Percentiles rank a stretch among this genome's conserved stretches.
phyloP scores from a whole-genome alignment of 2,888 invertebrate species.

The Palloptera scutellata region DNA sequence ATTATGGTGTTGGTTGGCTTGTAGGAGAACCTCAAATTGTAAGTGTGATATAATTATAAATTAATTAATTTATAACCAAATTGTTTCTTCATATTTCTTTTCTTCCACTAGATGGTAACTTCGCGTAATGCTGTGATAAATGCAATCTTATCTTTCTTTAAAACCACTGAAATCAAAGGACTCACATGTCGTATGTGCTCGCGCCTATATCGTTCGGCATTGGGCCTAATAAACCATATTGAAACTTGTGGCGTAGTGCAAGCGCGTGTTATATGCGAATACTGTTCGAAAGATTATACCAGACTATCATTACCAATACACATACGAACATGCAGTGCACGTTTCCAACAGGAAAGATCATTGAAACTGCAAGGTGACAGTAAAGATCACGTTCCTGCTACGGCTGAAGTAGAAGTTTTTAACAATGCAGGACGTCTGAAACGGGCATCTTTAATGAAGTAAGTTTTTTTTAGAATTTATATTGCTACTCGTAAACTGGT shows the following conservation, averaged over 20 bases:
- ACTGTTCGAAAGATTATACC: conserved; percentile 47
- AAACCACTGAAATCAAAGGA: conserved; percentile 35
- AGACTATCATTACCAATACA: conserved; percentile 42
- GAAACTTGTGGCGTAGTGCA: conserved; percentile 51
- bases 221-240: conserved; percentile 55
- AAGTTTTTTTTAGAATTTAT: conserved; percentile 15
- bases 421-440: conserved; percentile 57
- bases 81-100: not conserved
- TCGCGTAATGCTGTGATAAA: conserved; percentile 44
- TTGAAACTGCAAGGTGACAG: not conserved
- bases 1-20: conserved; percentile 62
- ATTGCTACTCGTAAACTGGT: no score
- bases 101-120: conserved; percentile 38
- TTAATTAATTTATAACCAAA: conserved; percentile 5
- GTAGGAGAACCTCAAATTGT: conserved; percentile 38
- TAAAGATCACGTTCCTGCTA: not conserved
- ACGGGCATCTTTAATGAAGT: conserved; percentile 57
- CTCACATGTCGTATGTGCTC: conserved; percentile 57
- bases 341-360: not conserved
- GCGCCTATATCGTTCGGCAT: conserved; percentile 46
- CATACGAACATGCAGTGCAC: conserved; percentile 44
- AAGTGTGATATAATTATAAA: not conserved
- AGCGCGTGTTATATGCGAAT: conserved; percentile 47
- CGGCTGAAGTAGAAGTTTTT: conserved; percentile 35
- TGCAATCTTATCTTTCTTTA: conserved; percentile 46